Evolutionary conservation across 2,797 vertebrate genomes (phyloP), one percentile per base, ranked within the genome.

Genomic region (Coracias cyanogaster): DNA sequence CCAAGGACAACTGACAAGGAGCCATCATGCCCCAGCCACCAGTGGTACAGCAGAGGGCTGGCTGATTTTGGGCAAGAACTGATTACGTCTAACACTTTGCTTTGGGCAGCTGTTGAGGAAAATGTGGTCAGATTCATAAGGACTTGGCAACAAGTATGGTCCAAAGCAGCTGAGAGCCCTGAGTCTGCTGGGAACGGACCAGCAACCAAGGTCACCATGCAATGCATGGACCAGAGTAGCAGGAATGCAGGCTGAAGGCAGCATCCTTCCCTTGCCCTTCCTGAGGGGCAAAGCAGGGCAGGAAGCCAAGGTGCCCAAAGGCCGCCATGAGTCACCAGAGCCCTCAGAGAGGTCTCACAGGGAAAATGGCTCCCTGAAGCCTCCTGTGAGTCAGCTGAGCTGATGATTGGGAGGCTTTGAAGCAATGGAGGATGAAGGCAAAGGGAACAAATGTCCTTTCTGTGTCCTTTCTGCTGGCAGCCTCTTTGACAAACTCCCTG

Each of bases 221-320:
- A 26, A 24, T 0, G 16, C 28, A 15, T 9, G 31, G 20, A 19
- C 5, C 0, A 0, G 39, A 24, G n/a, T 1, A 0, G n/a, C 0
- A 3, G 39, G 29, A 43, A 41, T 15, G 20, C 3, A 18, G 79
- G 67, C 67, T 79, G 54, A 26, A 10, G 87, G 54, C 91, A 92
- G 13, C 21, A 10, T 18, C 84, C 15, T 48, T 57, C n/a, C 67
- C 28, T 55, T 25, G 22, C 9, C 69, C 69, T 91, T 87, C 46
- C 74, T 31, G 8, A 37, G 25, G 37, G 89, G 15, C 45, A 58
- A 20, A 89, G n/a, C 52, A 46, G 70, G 31, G 35, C 52, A 78
- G n/a, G 43, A 21, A 86, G 10, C 13, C 33, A 21, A 16, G 21
- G 0, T 46, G 29, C 35, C 76, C 65, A 17, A 20, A 16, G 41